These are phyloP conservation scores for Athene noctua DNA, from an alignment of 2,113 vertebrate species.

Conservation along the genomic window DNA sequence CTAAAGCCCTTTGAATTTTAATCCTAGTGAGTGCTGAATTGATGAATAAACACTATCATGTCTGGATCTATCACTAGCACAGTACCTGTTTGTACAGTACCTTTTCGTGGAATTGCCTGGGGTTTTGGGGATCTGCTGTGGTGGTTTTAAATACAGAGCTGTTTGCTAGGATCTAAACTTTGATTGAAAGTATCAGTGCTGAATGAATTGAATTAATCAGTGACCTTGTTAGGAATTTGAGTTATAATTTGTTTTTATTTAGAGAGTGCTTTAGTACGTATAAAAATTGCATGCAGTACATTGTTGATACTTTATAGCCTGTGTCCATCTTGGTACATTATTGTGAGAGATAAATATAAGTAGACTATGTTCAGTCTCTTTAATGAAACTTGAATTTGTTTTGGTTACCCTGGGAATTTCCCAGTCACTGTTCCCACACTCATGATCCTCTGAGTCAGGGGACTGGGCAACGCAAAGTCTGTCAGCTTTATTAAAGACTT, in stretches of 20 bases:
- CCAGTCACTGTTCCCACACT: neutral
- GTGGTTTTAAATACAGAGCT: neutral
- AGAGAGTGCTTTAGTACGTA: neutral
- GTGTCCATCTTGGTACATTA: neutral
- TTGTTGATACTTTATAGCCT: neutral
- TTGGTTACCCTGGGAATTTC: neutral
- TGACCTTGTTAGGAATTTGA: neutral
- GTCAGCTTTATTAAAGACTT: neutral
- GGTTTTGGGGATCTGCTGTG: rapidly evolving
- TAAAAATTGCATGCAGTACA: neutral
- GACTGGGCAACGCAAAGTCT: neutral
- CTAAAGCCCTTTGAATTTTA: neutral
- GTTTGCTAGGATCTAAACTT: neutral
- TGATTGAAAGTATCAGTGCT: neutral
- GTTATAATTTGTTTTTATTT: neutral
- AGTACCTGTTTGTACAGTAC: neutral
- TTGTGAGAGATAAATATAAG: neutral
- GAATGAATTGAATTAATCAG: neutral
- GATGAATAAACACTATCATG: neutral
- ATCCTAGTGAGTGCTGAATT: neutral
- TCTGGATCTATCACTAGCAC: neutral
- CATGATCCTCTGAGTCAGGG: neutral
- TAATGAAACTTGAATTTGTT: neutral
- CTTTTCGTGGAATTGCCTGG: neutral
- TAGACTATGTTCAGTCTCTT: neutral